These are phyloP conservation scores for Sarcophaga bullata DNA, from an alignment of 1,140 invertebrate species.

Conservation along the genomic window DNA sequence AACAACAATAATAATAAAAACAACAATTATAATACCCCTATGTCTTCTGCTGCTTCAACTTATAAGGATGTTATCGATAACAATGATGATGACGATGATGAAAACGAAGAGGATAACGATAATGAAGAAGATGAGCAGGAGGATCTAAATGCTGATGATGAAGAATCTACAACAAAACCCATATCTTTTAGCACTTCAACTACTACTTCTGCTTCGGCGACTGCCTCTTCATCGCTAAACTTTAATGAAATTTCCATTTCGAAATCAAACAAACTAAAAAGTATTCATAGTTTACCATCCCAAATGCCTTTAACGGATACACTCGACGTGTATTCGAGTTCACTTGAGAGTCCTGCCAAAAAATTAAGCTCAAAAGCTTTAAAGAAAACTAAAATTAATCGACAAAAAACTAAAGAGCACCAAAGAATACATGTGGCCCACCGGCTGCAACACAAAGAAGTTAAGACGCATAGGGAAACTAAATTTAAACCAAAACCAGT, in stretches of 20 bases:
- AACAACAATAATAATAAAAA: neutral
- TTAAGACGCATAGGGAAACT: conserved; percentile 20
- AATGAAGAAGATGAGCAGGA: neutral
- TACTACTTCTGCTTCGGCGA: neutral
- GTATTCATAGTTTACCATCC: conserved; percentile 43
- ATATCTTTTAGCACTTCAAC: neutral
- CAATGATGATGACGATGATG: neutral
- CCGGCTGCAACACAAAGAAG: conserved; percentile 43
- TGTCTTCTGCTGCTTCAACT: neutral
- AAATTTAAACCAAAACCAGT: conserved; percentile 16
- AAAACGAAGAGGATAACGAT: neutral
- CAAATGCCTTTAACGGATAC: conserved; percentile 40
- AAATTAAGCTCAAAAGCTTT: conserved; percentile 23
- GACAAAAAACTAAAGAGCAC: conserved; percentile 1
- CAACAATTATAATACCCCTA: conserved; percentile 9
- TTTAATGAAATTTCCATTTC: neutral
- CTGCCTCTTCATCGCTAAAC: too few relatives aligned
- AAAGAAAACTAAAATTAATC: neutral
- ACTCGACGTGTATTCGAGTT: neutral
- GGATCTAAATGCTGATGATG: neutral
- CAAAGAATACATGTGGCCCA: conserved; percentile 44
- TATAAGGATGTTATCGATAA: neutral
- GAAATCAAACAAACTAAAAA: conserved; percentile 35
- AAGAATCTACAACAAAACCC: conserved; percentile 13
- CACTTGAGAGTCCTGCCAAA: conserved; percentile 30